Percentiles rank a stretch among this genome's conserved stretches.
Evolutionary conservation across 2,113 vertebrate genomes (phyloP).

Genomic region (Heterotis niloticus): DNA sequence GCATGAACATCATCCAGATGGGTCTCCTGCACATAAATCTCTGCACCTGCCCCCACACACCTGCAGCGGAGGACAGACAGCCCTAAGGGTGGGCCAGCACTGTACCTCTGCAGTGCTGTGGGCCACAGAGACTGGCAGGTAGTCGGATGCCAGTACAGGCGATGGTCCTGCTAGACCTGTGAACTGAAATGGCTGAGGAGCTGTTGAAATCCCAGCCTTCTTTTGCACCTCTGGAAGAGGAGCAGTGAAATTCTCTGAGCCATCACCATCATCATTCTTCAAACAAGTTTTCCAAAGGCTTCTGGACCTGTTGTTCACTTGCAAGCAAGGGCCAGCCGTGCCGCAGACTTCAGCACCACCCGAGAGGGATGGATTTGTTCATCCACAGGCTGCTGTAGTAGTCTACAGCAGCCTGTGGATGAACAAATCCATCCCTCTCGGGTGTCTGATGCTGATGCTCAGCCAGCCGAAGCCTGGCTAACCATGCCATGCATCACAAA

Average conservation of each 20-base stretch:
- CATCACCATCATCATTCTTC: too few species aligned
- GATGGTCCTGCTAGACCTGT: constrained; percentile 33
- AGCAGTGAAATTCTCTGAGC: too few species aligned
- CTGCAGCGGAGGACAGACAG: constrained; percentile 48
- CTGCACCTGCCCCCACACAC: constrained; percentile 46
- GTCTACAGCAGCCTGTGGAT: too few species aligned
- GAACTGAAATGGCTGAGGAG: constrained; percentile 38
- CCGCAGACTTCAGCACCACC: constrained; percentile 73
- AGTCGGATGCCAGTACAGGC: constrained; percentile 50
- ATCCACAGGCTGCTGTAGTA: too few species aligned
- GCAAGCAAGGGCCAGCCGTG: constrained; percentile 74
- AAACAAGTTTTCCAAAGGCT: constrained; percentile 39
- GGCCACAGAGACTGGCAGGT: constrained; percentile 51
- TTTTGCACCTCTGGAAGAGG: constrained; percentile 31
- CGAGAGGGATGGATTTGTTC: too few species aligned
- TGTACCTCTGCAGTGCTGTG: constrained; percentile 30
- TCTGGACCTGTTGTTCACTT: constrained; percentile 19
- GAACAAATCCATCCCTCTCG: too few species aligned
- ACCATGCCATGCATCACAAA: too few species aligned
- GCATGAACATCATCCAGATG: neutral
- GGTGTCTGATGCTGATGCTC: too few species aligned
- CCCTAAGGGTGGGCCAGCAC: constrained; percentile 44
- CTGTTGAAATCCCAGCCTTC: constrained; percentile 33
- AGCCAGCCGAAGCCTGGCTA: too few species aligned
- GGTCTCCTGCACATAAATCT: constrained; percentile 37